A percentile compares a stretch with the other conserved stretches of the same genome.
Conservation (phyloP, 2,888 invertebrate species). For the Gortyna flavago region DNA sequence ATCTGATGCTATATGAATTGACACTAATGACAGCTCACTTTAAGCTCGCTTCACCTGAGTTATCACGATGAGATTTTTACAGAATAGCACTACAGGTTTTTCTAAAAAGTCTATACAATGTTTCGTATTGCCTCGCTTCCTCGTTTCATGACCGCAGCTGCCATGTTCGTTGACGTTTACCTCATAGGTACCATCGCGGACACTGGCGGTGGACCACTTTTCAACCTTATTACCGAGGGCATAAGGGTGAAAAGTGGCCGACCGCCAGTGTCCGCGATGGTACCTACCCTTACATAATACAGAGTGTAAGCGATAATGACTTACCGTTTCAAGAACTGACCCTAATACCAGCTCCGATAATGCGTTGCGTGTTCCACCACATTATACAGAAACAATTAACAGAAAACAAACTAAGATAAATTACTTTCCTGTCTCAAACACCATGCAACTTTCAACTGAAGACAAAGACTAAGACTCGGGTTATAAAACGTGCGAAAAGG, state of each 20-base stretch:
- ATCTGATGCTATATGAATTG: too few species aligned
- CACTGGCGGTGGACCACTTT: too few species aligned
- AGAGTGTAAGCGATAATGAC: conserved; percentile 16
- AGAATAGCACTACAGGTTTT: too few species aligned
- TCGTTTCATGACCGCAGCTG: not conserved
- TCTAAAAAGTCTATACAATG: not conserved
- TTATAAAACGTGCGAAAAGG: not conserved
- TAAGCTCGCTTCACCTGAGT: too few species aligned
- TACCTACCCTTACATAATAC: conserved; percentile 13
- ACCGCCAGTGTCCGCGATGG: too few species aligned
- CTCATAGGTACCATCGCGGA: too few species aligned
- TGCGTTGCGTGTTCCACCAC: conserved; percentile 41
- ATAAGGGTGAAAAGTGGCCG: too few species aligned
- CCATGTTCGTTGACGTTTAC: not conserved
- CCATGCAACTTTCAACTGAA: conserved; percentile 19
- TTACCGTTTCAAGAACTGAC: conserved; percentile 27
- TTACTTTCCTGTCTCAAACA: conserved; percentile 36
- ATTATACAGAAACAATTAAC: conserved; percentile 26
- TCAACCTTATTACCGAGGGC: too few species aligned
- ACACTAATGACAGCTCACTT: too few species aligned
- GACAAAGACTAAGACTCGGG: not conserved
- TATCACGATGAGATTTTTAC: too few species aligned
- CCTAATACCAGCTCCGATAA: conserved; percentile 20
- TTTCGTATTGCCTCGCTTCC: not conserved
- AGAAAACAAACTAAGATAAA: conserved; percentile 30